Evolutionary conservation across 2,888 invertebrate genomes (phyloP).

Genomic region (Platyscelio sp.): DNA sequence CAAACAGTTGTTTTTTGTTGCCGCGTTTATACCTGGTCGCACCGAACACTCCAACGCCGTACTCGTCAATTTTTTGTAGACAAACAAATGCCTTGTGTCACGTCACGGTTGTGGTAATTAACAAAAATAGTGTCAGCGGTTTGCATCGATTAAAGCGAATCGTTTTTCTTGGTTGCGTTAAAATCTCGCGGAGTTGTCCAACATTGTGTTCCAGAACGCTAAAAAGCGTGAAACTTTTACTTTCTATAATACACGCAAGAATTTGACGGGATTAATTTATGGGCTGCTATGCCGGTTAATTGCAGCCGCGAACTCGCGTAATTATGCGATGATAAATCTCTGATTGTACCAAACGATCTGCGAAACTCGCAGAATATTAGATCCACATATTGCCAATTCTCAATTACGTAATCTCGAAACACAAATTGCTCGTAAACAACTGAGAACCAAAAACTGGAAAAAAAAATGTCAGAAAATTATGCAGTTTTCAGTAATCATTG

Average conservation of each 20-base stretch:
- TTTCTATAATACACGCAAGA: conserved; percentile 39
- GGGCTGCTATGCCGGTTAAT: conserved; percentile 30
- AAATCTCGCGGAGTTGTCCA: no score
- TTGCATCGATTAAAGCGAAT: neutral
- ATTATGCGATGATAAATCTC: conserved; percentile 61
- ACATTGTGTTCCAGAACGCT: neutral
- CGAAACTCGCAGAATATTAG: conserved; percentile 28
- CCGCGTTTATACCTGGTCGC: no score
- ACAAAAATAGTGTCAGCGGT: conserved; percentile 19
- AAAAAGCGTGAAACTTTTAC: conserved; percentile 55
- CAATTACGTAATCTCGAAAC: conserved; percentile 51
- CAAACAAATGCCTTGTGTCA: neutral
- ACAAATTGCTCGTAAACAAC: no score
- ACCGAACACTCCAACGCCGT: no score
- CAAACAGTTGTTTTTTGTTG: conserved; percentile 29
- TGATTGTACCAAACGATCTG: conserved; percentile 25
- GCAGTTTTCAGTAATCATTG: no score
- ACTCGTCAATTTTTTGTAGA: no score
- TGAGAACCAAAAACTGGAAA: no score
- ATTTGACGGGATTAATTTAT: conserved; percentile 54
- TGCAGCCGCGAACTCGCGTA: conserved; percentile 46
- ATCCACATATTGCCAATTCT: conserved; percentile 41
- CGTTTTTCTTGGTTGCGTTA: no score
- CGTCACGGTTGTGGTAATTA: neutral
- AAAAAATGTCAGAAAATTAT: no score